Base-by-base conservation (phyloP, 2,797 vertebrate species). In the Myotis planiceps region DNA sequence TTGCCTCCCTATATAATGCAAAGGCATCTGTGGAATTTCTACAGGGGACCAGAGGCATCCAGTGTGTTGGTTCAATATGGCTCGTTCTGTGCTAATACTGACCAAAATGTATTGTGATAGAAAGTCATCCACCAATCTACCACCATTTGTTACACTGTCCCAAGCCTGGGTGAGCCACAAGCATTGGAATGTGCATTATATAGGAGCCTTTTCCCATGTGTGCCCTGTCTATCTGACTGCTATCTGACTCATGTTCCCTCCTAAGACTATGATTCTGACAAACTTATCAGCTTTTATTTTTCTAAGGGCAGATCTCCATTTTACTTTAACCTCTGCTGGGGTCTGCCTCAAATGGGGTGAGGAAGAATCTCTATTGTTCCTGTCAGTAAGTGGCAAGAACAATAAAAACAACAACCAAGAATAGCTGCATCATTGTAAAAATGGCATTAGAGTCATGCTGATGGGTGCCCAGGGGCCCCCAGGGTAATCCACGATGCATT, bases 1-100 rank as follows among this genome's bases (percentile, higher is more conserved):
- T 27, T 82, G 55, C 29, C 60, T 80, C 74, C 32, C 21, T 81
- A 27, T 65, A 68, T 25, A 76, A 68, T 68, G 34, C 3, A 47
- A 94, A 92, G 75, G 4, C 15, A 72, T 58, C 72, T 81, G 25
- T 34, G 65, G 75, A 82, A 90, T 95, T 91, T 95, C 47, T 82
- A 21, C 21, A 39, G 8, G 80, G 32, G 34, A 45, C 37, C 58
- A 72, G 45, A 88, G 47, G 42, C 16, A 63, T 37, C 63, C 32
- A 79, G 21, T 13, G 23, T 53, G 34, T 69, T 49, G 23, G 34
- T 72, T 82, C 25, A 88, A 47, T 60, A 74, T 74, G 34, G 34
- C 55, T 91, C 39, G 1, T 29, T 66, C 65, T 86, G 60, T 68
- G 21, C 63, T 93, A 86, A 83, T 23, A 19, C 32, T 83, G 53